phyloP scores from a whole-genome alignment of 2,113 vertebrate genomes.

The Indicator maculatus region DNA sequence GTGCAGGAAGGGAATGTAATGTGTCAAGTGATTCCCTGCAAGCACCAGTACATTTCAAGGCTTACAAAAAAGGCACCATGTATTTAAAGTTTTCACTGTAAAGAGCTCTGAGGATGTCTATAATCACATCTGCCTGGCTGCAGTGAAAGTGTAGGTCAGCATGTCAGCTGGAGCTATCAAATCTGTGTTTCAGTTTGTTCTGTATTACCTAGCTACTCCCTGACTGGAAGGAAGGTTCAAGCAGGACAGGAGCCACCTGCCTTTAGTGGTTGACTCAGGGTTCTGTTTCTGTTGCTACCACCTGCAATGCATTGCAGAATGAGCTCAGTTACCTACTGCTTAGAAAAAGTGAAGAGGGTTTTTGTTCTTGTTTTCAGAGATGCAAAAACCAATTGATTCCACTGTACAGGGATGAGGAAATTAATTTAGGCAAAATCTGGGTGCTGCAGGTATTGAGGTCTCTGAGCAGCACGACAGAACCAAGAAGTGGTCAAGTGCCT shows the following conservation, averaged over 20 bases:
- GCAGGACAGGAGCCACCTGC: background rate
- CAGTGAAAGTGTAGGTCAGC: background rate
- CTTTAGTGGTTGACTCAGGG: background rate
- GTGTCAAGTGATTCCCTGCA: background rate
- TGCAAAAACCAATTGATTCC: background rate
- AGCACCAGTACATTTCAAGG: background rate
- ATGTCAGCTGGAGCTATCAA: background rate
- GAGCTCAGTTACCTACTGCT: background rate
- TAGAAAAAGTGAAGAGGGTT: background rate
- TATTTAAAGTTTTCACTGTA: background rate
- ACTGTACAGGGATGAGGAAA: background rate
- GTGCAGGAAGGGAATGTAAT: background rate
- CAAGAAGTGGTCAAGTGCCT: background rate
- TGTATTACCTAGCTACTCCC: background rate
- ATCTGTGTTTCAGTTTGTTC: background rate
- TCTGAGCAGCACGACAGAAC: background rate
- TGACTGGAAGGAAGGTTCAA: background rate
- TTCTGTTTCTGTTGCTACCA: background rate
- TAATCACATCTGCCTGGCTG: background rate
- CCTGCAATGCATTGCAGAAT: background rate
- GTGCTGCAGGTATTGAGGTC: background rate
- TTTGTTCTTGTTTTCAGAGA: background rate
- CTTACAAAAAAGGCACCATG: background rate
- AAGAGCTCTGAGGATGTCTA: background rate
- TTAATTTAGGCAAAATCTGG: background rate